Base-by-base conservation (phyloP, 2,888 invertebrate genomes). In the Drosophila anomalata region DNA sequence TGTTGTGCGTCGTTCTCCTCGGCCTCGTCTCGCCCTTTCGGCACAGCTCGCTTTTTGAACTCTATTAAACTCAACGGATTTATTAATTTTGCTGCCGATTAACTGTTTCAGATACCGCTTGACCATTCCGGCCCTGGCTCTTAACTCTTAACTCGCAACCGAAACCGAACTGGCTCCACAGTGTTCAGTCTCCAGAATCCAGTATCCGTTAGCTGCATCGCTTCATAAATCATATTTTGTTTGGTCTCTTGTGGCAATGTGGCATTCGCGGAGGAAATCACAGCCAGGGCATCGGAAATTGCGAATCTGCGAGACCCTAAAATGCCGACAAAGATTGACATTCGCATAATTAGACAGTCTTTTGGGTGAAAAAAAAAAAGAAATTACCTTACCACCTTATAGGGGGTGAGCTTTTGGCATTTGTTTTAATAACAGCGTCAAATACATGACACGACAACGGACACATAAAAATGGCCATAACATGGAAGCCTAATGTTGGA, bases 61-160 rank as follows among this genome's bases (percentile, higher is more conserved):
- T 89, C 88, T 83, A 89, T 89, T 89, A 89, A 89, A 89, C 85
- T 89, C 80, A 76, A 74, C 75, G 84, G 82, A 83, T 82, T 87
- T 84, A 87, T 87, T 87, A 86, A 86, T 86, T 86, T 87, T 75
- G 78, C 74, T 79, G 85, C 83, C 87, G 85, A 86, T 86, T 86
- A 84, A 85, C 82, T 79, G 79, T 85, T 85, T 79, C 78, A 85
- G 82, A 82, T 82, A 82, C 68, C 66, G 73, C 79, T 69, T 85
- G 79, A 75, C 71, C 76, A 77, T 54, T 56, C 50, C 36, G 36
- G 50, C 44, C 33, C 33, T 20, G 42, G 24, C 62, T 36, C 46
- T 26, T 31, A 33, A n/a, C 47, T 33, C 46, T 26, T 31, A 33
- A n/a, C 47, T 33, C 52, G 31, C 39, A 31, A 17, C 47, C 33